phyloP scores from a whole-genome alignment of 2,888 invertebrate genomes.

The Bembecia ichneumoniformis region DNA sequence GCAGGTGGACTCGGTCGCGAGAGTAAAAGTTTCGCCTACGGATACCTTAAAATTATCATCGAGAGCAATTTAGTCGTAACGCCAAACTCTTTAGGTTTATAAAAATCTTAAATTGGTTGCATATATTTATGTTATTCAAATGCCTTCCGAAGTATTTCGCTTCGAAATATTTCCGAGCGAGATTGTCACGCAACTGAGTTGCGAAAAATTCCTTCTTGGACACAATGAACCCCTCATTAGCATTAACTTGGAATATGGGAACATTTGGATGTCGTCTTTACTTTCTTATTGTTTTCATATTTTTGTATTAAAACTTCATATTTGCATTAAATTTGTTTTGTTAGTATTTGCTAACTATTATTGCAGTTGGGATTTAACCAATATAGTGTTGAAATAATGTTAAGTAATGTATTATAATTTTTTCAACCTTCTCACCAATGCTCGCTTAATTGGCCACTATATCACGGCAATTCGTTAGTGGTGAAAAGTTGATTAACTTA shows the following conservation, averaged over 20 bases:
- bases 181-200: slow-evolving; percentile 28
- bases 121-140: slow-evolving; percentile 42
- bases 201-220: slow-evolving; percentile 3
- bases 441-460: not conserved
- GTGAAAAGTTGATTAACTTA: slow-evolving; percentile 17
- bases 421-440: not conserved
- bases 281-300: too few relatives aligned
- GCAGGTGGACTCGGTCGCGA: slow-evolving; percentile 65
- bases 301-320: too few relatives aligned
- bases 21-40: slow-evolving; percentile 62
- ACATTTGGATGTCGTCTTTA: too few relatives aligned
- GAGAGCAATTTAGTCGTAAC: slow-evolving; percentile 26
- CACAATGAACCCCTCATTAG: slow-evolving; percentile 2
- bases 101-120: slow-evolving; percentile 19
- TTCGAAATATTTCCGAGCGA: slow-evolving; percentile 15
- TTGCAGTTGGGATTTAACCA: too few relatives aligned
- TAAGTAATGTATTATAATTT: too few relatives aligned
- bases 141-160: slow-evolving; percentile 21
- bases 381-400: too few relatives aligned
- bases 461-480: slow-evolving; percentile 10
- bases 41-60: slow-evolving; percentile 63
- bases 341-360: too few relatives aligned
- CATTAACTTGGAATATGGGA: not conserved
- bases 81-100: slow-evolving; percentile 12
- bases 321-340: too few relatives aligned